Base-by-base conservation (phyloP, 2,888 invertebrate species). In the Cryptus viduatorius region DNA sequence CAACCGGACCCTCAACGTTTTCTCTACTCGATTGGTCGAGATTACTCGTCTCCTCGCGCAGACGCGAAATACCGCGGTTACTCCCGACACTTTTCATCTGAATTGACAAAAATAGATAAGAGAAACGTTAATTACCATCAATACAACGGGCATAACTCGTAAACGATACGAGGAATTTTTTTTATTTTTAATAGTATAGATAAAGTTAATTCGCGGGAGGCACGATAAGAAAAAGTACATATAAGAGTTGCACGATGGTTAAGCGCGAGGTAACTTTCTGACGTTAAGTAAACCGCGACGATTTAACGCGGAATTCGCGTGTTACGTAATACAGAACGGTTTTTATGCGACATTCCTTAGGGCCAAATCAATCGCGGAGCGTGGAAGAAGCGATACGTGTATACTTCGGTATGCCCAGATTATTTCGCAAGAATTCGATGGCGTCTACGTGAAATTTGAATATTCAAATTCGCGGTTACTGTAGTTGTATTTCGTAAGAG, bases 51-150 rank as follows among this genome's bases (percentile, higher is more conserved):
- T 77, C 80, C 85, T 84, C 84, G 87, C 85, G 85, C 82, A 82
- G 86, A 87, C 87, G 87, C 87, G 67, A 83, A 79, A 72, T 86
- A 78, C 71, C 78, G 72, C 79, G 31, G 72, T 24, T 59, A 56
- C 71, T 48, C 53, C 56, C 67, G 67, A 56, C 68, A 79, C 61
- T 79, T 72, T 69, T 19, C 72, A 61, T 69, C 44, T 31, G 42
- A 77, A 48, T 48, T 29, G 29, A 53, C 61, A 44, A 69, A 46
- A 48, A 77, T 37, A 71, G 48, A 67, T 24, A 31, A 67, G 10
- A 59, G 29, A 29, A 12, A 14, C 29, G 12, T 61, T 31, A 61
- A 31, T 61, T 61, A 0, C 12, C 5, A 14, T 56, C 56, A 4
- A 19, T 56, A 37, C 5, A 37, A 7, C 8, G 19, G 19, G 8